Percentiles rank a stretch among this genome's conserved stretches.
These are phyloP conservation scores for Numida meleagris DNA, from an alignment of 2,113 vertebrate genomes.

Conservation along the genomic window DNA sequence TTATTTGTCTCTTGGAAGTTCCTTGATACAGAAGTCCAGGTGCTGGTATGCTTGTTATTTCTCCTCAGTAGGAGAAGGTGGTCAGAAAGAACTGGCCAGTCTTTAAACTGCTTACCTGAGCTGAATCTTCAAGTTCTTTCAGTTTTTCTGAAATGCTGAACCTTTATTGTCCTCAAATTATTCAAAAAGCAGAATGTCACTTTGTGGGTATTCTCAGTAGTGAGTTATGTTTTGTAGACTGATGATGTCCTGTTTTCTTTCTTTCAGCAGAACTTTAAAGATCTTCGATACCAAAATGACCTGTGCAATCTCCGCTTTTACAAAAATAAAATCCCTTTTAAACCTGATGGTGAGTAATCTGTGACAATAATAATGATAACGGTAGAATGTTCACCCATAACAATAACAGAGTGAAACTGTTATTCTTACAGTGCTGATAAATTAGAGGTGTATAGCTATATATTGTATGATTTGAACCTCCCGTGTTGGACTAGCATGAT, in stretches of 20 bases:
- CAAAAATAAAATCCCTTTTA: constrained; percentile 96
- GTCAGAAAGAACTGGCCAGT: not conserved
- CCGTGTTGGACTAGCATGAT: not conserved
- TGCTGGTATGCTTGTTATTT: not conserved
- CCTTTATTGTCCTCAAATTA: not conserved
- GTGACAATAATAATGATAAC: not conserved
- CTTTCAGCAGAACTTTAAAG: constrained; percentile 90
- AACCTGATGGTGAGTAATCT: constrained; percentile 90
- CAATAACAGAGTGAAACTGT: not conserved
- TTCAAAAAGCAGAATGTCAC: not conserved
- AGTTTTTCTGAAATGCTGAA: not conserved
- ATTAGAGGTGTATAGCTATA: not conserved
- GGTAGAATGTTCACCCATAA: not conserved
- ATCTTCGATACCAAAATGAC: constrained; percentile 89
- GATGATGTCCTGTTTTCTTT: constrained; percentile 44
- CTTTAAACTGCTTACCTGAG: not conserved
- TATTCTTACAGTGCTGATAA: not conserved
- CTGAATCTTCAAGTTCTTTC: not conserved
- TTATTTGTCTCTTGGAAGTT: not conserved
- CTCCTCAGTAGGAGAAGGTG: not conserved
- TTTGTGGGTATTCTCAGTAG: not conserved
- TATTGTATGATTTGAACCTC: not conserved
- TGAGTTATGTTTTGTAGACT: not conserved
- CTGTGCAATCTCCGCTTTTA: constrained; percentile 97
- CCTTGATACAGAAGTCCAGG: not conserved